phyloP scores from a whole-genome alignment of 1,140 invertebrate species.

The Myzus persicae region DNA sequence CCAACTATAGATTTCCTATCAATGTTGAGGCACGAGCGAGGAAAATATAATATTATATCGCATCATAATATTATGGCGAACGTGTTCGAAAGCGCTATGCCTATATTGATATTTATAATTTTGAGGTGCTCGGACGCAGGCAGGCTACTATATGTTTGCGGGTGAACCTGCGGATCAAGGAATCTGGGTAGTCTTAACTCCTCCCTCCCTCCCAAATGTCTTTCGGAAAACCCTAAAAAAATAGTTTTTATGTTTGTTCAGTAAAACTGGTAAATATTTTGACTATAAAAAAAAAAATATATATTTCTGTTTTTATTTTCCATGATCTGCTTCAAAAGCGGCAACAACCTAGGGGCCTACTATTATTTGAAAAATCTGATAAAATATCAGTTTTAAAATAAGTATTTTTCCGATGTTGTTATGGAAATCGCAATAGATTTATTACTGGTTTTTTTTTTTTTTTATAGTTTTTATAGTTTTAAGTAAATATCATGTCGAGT shows the following conservation, averaged over 20 bases:
- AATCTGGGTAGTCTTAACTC: background rate
- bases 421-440: background rate
- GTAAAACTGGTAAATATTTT: too few relatives aligned
- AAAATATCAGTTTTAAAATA: background rate
- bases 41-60: background rate
- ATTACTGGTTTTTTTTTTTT: background rate
- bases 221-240: background rate
- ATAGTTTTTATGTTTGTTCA: background rate
- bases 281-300: too few relatives aligned
- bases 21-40: background rate
- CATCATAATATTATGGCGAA: background rate
- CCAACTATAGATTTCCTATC: background rate
- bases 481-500: too few relatives aligned
- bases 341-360: too few relatives aligned
- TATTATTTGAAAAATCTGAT: background rate
- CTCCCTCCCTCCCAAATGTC: background rate
- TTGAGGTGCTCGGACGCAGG: background rate
- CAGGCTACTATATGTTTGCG: background rate
- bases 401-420: background rate
- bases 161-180: background rate
- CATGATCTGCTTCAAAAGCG: too few relatives aligned
- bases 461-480: too few relatives aligned
- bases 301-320: too few relatives aligned
- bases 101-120: background rate
- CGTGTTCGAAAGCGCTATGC: background rate